Conservation (phyloP, 2,888 invertebrate genomes). For the Tetropium fuscum region DNA sequence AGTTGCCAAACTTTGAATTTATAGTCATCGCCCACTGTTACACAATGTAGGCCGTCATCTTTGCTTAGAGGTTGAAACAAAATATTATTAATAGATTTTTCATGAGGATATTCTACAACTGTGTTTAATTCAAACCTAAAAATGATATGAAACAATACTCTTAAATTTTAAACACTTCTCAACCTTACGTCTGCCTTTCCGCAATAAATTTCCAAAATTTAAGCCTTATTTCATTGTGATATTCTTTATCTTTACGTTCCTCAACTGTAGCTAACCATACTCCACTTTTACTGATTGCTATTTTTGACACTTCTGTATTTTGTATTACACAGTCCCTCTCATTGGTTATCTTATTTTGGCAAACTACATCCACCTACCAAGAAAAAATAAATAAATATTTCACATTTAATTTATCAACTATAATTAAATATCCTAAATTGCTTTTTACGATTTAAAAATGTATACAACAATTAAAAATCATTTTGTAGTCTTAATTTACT, state of each 20-base stretch:
- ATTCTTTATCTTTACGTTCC: conserved; percentile 70
- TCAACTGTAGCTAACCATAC: conserved; percentile 82
- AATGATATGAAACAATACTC: conserved; percentile 35
- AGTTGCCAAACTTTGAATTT: conserved; percentile 80
- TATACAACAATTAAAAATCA: not conserved
- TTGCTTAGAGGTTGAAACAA: conserved; percentile 70
- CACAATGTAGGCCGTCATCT: conserved; percentile 68
- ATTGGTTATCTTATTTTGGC: conserved; percentile 76
- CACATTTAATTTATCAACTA: too few relatives aligned
- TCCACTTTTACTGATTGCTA: conserved; percentile 76
- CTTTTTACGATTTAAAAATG: not conserved
- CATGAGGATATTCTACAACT: conserved; percentile 79
- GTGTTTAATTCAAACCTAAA: conserved; percentile 78
- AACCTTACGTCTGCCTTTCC: conserved; percentile 71
- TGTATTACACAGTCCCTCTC: conserved; percentile 72
- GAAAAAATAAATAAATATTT: not conserved
- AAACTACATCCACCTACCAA: conserved; percentile 77
- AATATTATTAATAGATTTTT: conserved; percentile 70
- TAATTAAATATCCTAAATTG: too few relatives aligned
- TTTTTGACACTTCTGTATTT: conserved; percentile 75
- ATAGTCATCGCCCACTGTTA: conserved; percentile 76
- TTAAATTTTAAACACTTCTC: not conserved
- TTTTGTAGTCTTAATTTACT: conserved; percentile 61
- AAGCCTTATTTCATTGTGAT: conserved; percentile 72
- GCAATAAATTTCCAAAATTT: conserved; percentile 81